These are phyloP conservation scores for Sus scrofa DNA, from an alignment of 2,113 vertebrate species.

Conservation along the genomic window DNA sequence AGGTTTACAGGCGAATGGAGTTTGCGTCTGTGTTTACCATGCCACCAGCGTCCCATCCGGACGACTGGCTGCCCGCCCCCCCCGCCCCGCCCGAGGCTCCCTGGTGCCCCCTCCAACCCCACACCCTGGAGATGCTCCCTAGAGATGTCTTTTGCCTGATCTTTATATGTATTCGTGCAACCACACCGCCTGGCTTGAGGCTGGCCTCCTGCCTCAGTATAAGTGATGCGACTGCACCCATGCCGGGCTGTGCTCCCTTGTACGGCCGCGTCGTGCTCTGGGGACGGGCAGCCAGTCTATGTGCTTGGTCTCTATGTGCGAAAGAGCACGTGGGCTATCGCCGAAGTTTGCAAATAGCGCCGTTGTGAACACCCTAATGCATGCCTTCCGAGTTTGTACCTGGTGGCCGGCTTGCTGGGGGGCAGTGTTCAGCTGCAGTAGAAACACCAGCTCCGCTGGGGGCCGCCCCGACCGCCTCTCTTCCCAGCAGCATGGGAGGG, in stretches of 20 bases:
- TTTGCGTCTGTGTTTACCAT: background rate
- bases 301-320: fast-evolving
- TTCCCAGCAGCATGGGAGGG: background rate
- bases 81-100: too few relatives aligned
- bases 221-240: fast-evolving
- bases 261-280: too few relatives aligned
- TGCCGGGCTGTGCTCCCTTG: too few relatives aligned
- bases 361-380: fast-evolving
- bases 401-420: background rate
- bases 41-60: too few relatives aligned
- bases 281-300: fast-evolving
- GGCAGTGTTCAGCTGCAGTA: background rate
- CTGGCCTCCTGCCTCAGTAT: fast-evolving
- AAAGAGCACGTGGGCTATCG: background rate
- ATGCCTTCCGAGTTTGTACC: background rate
- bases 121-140: background rate
- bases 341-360: background rate
- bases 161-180: background rate
- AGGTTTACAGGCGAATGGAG: background rate
- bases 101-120: background rate
- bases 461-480: background rate
- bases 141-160: background rate
- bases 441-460: fast-evolving
- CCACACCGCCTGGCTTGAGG: background rate
- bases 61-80: too few relatives aligned